phyloP scores from a whole-genome alignment of 92 coral and sea anemone genomes.

The Epizoanthus illoricatus region DNA sequence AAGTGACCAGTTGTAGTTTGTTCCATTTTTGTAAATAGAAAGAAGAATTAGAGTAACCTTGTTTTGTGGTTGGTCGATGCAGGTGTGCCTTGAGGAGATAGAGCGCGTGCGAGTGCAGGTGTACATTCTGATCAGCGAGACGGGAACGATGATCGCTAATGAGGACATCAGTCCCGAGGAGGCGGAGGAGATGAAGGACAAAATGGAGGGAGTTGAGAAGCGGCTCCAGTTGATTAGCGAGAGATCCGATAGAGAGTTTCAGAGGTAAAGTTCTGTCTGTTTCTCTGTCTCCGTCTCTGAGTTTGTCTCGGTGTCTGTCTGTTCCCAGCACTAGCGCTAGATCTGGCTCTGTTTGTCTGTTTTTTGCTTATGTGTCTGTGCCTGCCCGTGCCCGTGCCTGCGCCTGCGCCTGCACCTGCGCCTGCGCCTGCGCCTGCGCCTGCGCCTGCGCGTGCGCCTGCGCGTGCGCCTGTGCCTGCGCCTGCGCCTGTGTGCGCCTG shows the following conservation, averaged over 20 bases:
- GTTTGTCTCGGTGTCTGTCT: neutral
- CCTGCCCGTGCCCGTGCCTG: too few relatives aligned
- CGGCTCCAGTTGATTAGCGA: constrained; percentile 14
- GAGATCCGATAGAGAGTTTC: constrained; percentile 17
- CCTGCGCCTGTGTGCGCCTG: too few relatives aligned
- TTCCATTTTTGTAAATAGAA: too few relatives aligned
- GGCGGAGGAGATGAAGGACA: constrained; percentile 14
- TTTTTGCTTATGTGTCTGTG: too few relatives aligned
- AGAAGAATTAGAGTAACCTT: too few relatives aligned
- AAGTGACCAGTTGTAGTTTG: too few relatives aligned
- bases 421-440: too few relatives aligned
- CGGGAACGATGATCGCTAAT: constrained; percentile 5
- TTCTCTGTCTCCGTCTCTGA: neutral
- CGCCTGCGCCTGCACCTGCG: too few relatives aligned
- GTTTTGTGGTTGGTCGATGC: neutral
- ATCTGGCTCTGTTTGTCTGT: neutral
- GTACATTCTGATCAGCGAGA: constrained; percentile 16
- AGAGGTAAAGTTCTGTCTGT: neutral
- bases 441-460: too few relatives aligned
- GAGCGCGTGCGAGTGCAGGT: constrained; percentile 19
- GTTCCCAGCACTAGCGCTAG: neutral
- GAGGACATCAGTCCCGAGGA: constrained; percentile 11
- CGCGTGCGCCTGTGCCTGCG: too few relatives aligned
- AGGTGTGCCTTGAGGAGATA: constrained; percentile 27
- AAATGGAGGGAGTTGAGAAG: constrained; percentile 14